phyloP scores from a whole-genome alignment of 2,888 invertebrate genomes.

The Erpobdella octoculata region DNA sequence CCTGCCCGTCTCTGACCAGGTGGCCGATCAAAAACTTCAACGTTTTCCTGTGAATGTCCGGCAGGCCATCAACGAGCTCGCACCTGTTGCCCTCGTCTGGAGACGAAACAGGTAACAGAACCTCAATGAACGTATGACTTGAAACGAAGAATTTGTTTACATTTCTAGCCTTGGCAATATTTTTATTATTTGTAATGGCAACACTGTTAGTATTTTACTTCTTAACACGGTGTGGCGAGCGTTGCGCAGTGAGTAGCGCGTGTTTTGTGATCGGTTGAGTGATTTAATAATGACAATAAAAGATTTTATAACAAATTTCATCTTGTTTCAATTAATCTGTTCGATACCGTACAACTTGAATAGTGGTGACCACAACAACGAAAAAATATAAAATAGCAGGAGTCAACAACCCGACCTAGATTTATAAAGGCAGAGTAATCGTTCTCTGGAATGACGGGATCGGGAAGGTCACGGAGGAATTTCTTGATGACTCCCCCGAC shows the following conservation, averaged over 20 bases:
- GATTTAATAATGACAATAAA: too few species aligned
- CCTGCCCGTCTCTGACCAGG: constrained; percentile 55
- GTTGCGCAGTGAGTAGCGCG: too few species aligned
- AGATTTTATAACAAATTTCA: too few species aligned
- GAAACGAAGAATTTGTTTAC: constrained; percentile 37
- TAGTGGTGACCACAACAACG: too few species aligned
- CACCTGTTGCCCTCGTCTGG: neutral
- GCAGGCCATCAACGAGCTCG: constrained; percentile 59
- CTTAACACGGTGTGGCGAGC: too few species aligned
- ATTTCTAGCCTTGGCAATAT: neutral
- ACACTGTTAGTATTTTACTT: too few species aligned
- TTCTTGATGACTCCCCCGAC: constrained; percentile 58
- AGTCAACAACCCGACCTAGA: too few species aligned
- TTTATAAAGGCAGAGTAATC: constrained; percentile 66
- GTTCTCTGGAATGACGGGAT: constrained; percentile 67
- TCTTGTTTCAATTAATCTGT: too few species aligned
- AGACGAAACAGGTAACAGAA: neutral
- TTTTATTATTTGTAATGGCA: too few species aligned
- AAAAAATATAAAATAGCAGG: too few species aligned
- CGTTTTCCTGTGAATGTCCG: constrained; percentile 61
- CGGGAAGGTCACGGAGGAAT: constrained; percentile 66
- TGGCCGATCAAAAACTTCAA: constrained; percentile 64
- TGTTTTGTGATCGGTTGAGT: too few species aligned
- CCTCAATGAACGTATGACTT: neutral
- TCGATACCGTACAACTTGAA: too few species aligned